A percentile compares a stretch with the other conserved stretches of the same genome.
These are phyloP conservation scores for Furcifer pardalis DNA, from an alignment of 2,797 vertebrate species.

Conservation along the genomic window DNA sequence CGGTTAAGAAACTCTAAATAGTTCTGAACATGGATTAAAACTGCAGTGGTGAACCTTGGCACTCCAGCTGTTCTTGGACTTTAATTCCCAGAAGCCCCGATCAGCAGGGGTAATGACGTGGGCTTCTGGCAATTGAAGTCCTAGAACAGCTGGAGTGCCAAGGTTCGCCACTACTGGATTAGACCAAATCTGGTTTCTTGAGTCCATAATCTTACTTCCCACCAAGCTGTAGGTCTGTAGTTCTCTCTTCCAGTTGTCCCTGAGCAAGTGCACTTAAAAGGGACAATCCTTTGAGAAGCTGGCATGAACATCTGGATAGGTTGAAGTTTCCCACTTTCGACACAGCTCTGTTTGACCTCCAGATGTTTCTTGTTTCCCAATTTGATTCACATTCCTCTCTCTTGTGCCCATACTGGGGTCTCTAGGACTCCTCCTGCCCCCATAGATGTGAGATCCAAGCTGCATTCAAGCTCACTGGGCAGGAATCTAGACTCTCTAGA, in stretches of 20 bases:
- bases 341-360: neutral
- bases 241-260: neutral
- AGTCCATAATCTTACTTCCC: neutral
- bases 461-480: fast-evolving
- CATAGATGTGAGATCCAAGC: fast-evolving
- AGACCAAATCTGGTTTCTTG: neutral
- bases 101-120: too few species aligned
- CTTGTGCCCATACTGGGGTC: neutral
- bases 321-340: neutral
- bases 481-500: fast-evolving
- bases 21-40: too few species aligned
- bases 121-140: too few species aligned
- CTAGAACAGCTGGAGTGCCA: too few species aligned
- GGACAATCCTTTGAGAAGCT: neutral
- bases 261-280: too few species aligned
- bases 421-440: neutral
- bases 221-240: neutral
- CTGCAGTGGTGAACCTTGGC: too few species aligned
- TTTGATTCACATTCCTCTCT: neutral
- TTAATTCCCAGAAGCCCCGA: too few species aligned
- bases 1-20: too few species aligned
- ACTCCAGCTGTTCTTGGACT: too few species aligned
- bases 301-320: neutral
- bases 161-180: too few species aligned
- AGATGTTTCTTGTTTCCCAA: neutral